Evolutionary conservation across 2,113 vertebrate species (phyloP).

Genomic region (Orthochromis indermauri): DNA sequence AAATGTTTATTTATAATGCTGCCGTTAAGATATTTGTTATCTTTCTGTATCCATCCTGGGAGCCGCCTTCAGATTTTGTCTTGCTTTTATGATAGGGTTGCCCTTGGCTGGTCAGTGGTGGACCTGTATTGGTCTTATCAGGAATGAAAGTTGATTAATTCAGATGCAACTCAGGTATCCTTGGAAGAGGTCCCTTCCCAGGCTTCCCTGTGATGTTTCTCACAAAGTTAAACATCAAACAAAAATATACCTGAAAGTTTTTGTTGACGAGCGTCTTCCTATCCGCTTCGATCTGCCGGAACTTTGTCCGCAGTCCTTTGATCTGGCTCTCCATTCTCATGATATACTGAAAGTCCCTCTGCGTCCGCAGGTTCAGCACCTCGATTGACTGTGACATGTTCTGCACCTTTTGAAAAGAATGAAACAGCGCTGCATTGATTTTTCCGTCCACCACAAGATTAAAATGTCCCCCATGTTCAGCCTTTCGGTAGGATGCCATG

Average conservation of each 20-base stretch:
- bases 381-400: constrained; percentile 99
- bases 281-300: constrained; percentile 93
- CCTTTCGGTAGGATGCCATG: not conserved
- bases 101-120: not conserved
- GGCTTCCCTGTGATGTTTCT: not conserved
- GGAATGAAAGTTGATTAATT: not conserved
- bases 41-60: not conserved
- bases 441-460: constrained; percentile 35
- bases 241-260: constrained; percentile 85
- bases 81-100: not conserved
- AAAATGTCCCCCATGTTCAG: constrained; percentile 51
- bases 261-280: constrained; percentile 90
- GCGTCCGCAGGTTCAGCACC: constrained; percentile 94
- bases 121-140: not conserved
- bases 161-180: constrained; percentile 1
- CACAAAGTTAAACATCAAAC: constrained; percentile 7
- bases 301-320: constrained; percentile 93
- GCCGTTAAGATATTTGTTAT: not conserved
- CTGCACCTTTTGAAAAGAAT: constrained; percentile 82
- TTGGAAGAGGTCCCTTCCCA: not conserved
- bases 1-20: not conserved
- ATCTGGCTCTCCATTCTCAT: constrained; percentile 98
- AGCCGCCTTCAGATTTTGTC: not conserved
- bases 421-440: constrained; percentile 42
- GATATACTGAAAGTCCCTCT: constrained; percentile 98